phyloP scores from a whole-genome alignment of 2,888 invertebrate genomes.

The Hoplodrina ambigua region DNA sequence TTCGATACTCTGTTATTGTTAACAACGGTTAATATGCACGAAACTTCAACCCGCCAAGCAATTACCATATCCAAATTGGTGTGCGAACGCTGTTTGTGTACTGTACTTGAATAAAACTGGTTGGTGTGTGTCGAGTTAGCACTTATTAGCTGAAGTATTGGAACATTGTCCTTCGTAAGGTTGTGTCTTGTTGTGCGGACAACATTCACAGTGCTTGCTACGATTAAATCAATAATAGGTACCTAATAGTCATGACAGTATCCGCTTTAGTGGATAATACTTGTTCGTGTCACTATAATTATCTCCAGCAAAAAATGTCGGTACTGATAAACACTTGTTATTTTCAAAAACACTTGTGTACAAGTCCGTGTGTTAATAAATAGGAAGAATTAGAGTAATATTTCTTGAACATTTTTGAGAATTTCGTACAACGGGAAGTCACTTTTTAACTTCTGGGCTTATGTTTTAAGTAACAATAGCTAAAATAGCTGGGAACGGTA shows the following conservation, averaged over 20 bases:
- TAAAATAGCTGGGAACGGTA: background rate
- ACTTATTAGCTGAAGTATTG: conserved; percentile 54
- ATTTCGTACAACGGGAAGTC: background rate
- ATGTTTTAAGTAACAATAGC: background rate
- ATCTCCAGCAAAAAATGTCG: conserved; percentile 4
- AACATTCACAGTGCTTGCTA: conserved; percentile 77
- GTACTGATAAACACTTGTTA: background rate
- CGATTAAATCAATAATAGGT: conserved; percentile 58
- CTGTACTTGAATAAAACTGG: conserved; percentile 14
- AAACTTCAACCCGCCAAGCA: conserved; percentile 15
- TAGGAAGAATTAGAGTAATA: background rate
- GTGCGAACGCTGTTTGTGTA: conserved; percentile 12
- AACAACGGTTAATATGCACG: conserved; percentile 26
- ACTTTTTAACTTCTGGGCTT: background rate
- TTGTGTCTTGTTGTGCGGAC: conserved; percentile 67
- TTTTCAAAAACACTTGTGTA: no score
- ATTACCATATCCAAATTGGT: conserved; percentile 22
- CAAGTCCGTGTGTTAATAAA: no score
- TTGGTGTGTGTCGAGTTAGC: conserved; percentile 49
- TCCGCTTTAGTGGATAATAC: conserved; percentile 58
- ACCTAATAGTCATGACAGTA: conserved; percentile 57
- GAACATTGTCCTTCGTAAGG: conserved; percentile 75
- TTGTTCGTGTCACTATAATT: conserved; percentile 17
- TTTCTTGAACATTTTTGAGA: background rate
- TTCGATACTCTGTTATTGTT: conserved; percentile 42